A percentile compares a stretch with the other conserved stretches of the same genome.
These are phyloP conservation scores for Esox masquinongy DNA, from an alignment of 2,797 vertebrate genomes.

Conservation along the genomic window DNA sequence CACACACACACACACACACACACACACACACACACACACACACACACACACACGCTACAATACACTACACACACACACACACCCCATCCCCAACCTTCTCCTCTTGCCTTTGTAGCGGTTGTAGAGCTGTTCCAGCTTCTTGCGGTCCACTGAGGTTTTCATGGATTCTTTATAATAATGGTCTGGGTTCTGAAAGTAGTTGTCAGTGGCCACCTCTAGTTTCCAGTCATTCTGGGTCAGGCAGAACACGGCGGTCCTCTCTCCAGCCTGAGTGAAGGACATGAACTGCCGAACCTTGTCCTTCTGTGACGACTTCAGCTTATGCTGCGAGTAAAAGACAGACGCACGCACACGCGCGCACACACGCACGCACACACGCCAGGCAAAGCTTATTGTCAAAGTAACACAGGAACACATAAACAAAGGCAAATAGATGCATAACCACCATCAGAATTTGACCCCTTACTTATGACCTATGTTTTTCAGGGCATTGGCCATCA, in stretches of 20 bases:
- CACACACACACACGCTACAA: background rate
- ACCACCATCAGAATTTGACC: background rate
- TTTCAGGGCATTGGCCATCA: background rate
- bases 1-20: background rate
- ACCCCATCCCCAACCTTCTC: background rate
- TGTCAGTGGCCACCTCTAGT: slow-evolving; percentile 91
- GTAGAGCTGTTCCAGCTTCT: slow-evolving; percentile 92
- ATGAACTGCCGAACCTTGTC: slow-evolving; percentile 95
- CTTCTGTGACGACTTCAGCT: slow-evolving; percentile 94
- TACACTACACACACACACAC: background rate
- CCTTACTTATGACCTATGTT: background rate
- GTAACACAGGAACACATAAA: too few relatives aligned
- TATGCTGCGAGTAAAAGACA: slow-evolving; percentile 77
- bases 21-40: background rate
- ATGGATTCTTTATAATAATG: slow-evolving; percentile 90
- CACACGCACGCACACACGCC: too few relatives aligned
- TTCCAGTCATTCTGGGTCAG: slow-evolving; percentile 94
- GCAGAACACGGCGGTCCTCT: slow-evolving; percentile 91
- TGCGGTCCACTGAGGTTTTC: slow-evolving; percentile 90
- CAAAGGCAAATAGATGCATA: background rate
- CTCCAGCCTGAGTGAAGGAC: slow-evolving; percentile 91
- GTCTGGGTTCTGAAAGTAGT: slow-evolving; percentile 91
- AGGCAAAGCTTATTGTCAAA: too few relatives aligned
- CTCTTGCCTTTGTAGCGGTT: slow-evolving; percentile 90
- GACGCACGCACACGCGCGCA: background rate